Base-by-base conservation (phyloP, 1,140 invertebrate genomes). In the Fopius arisanus region DNA sequence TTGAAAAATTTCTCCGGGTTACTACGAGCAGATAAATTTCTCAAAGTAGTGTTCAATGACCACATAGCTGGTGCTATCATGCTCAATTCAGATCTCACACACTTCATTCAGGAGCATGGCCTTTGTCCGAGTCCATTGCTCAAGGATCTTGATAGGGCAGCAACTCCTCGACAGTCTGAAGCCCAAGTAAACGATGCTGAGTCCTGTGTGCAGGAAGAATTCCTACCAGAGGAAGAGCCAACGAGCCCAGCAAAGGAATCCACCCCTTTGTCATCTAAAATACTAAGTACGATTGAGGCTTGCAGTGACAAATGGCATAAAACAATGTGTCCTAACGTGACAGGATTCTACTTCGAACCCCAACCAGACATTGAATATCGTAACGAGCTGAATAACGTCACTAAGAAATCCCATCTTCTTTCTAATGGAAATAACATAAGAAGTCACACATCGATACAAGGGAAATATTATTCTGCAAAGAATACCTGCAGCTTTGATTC, bases 401-500 rank as follows among this genome's bases (percentile, higher is more conserved):
- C 5, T 26, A 3, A 1, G 3, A 73, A 5, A 68, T 14, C 16
- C 26, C 16, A 16, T 48, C 4, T 41, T 67, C 4, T 59, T 73
- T 23, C 16, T n/a, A 67, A 73, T 51, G 62, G 72, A 37, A 31
- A 54, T 10, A 14, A 6, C 7, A 63, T 68, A 10, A 67, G 67
- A 68, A 62, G 23, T 23, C 21, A 9, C 7, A 19, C 51, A 12
- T 23, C 68, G n/a, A 68, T 59, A 31, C 43, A n/a, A 14, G 48
- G 51, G 9, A 23, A 54, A 54, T 48, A 26, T n/a, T 68, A 73
- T 62, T 73, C 19, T 33, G 23, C 68, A 12, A 16, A 21, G 14
- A 73, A 73, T 21, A 67, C 72, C 3, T 73, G 72, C 19, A 21
- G n/a, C 41, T 73, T 73, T 33, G 72, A 68, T 29, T 33, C 72